These are phyloP conservation scores for Tupiocoris notatus DNA, from an alignment of 2,888 invertebrate species.

Conservation along the genomic window DNA sequence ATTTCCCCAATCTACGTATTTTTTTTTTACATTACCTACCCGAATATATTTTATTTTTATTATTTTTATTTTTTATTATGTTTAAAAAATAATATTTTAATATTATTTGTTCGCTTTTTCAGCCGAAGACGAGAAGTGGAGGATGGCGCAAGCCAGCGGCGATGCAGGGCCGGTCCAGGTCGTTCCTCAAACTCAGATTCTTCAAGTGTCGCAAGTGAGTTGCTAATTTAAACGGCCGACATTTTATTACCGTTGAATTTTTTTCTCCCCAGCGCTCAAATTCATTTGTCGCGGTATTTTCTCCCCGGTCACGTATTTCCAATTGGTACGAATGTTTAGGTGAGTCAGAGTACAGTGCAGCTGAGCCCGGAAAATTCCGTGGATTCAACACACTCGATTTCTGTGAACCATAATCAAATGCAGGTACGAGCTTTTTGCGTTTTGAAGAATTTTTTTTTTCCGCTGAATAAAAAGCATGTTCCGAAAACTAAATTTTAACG, in stretches of 20 bases:
- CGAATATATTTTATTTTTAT: neutral
- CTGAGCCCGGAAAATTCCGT: slow-evolving; percentile 46
- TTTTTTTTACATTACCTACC: neutral
- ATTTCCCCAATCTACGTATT: neutral
- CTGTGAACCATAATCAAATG: slow-evolving; percentile 38
- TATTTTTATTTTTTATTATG: neutral
- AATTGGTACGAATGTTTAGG: slow-evolving; percentile 26
- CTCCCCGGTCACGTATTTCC: neutral
- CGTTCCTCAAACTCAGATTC: slow-evolving; percentile 43
- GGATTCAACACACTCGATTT: slow-evolving; percentile 45
- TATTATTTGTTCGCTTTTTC: slow-evolving; percentile 13
- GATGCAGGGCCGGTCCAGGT: slow-evolving; percentile 36
- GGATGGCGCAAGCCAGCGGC: slow-evolving; percentile 41
- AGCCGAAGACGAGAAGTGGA: slow-evolving; percentile 44
- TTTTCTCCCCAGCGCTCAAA: neutral
- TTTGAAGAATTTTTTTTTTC: neutral
- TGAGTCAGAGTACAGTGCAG: slow-evolving; percentile 42
- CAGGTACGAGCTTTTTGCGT: slow-evolving; percentile 7
- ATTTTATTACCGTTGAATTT: too few species aligned
- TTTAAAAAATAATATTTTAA: neutral
- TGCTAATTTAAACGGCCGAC: too few species aligned
- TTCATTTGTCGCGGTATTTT: neutral
- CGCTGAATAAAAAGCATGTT: too few species aligned
- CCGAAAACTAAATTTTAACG: too few species aligned
- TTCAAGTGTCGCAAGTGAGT: slow-evolving; percentile 40